Evolutionary conservation across 2,113 vertebrate genomes (phyloP).

Genomic region (Axis porcinus): DNA sequence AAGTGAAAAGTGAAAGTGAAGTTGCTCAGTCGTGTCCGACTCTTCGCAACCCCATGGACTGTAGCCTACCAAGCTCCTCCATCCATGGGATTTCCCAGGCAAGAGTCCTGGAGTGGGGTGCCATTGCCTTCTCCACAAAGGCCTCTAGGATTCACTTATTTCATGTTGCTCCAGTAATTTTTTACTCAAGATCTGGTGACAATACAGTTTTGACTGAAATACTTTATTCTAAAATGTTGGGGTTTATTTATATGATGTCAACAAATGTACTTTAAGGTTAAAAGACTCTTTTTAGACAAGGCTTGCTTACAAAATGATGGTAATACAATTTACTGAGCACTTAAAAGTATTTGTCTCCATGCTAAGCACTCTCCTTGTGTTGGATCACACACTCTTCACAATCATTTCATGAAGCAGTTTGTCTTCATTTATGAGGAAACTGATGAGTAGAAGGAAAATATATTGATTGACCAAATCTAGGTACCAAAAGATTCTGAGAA

Average conservation of each 20-base stretch:
- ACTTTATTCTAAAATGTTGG: background rate
- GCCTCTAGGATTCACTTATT: background rate
- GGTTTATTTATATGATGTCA: background rate
- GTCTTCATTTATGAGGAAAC: background rate
- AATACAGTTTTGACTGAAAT: conserved; percentile 2
- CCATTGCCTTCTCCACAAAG: background rate
- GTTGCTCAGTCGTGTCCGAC: too few relatives aligned
- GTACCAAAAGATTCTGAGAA: background rate
- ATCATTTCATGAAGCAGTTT: background rate
- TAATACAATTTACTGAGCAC: background rate
- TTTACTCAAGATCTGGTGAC: background rate
- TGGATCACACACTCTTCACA: background rate
- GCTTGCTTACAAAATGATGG: background rate
- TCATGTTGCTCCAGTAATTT: background rate
- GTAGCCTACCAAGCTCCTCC: too few relatives aligned
- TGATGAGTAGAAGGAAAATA: background rate
- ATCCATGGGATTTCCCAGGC: too few relatives aligned
- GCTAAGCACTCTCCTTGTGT: background rate
- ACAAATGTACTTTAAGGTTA: background rate
- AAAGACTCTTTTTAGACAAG: background rate
- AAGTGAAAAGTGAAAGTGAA: too few relatives aligned
- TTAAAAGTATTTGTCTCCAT: background rate
- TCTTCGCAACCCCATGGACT: too few relatives aligned
- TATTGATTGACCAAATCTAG: background rate
- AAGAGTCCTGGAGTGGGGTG: too few relatives aligned